phyloP scores from a whole-genome alignment of 2,113 vertebrate genomes.

The Anoura caudifer region DNA sequence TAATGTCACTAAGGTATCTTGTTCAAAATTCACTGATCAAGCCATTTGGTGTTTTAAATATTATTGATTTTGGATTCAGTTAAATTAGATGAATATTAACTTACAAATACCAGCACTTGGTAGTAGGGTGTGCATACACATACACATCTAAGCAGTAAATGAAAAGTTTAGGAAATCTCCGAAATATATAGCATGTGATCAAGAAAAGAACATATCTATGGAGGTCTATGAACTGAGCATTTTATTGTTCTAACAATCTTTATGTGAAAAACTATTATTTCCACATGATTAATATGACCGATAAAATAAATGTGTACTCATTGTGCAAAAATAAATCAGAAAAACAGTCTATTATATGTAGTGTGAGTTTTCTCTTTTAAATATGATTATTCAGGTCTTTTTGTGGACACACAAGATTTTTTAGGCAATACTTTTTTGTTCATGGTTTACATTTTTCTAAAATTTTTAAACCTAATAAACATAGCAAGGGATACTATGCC shows the following conservation, averaged over 20 bases:
- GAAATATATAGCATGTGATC: not conserved
- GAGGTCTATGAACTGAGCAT: not conserved
- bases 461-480: not conserved
- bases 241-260: not conserved
- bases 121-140: not conserved
- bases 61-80: not conserved
- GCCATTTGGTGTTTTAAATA: not conserved
- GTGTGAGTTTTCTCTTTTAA: not conserved
- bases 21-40: not conserved
- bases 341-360: not conserved
- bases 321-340: not conserved
- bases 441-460: not conserved
- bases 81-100: not conserved
- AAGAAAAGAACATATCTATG: not conserved
- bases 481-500: not conserved
- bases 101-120: not conserved
- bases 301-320: not conserved
- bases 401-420: not conserved
- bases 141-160: not conserved
- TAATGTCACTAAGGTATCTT: not conserved
- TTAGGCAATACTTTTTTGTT: not conserved
- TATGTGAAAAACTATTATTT: not conserved
- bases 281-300: not conserved
- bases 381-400: not conserved
- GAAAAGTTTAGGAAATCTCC: not conserved